Conservation (phyloP, 2,888 invertebrate genomes). For the Sminthurinus aureus region DNA sequence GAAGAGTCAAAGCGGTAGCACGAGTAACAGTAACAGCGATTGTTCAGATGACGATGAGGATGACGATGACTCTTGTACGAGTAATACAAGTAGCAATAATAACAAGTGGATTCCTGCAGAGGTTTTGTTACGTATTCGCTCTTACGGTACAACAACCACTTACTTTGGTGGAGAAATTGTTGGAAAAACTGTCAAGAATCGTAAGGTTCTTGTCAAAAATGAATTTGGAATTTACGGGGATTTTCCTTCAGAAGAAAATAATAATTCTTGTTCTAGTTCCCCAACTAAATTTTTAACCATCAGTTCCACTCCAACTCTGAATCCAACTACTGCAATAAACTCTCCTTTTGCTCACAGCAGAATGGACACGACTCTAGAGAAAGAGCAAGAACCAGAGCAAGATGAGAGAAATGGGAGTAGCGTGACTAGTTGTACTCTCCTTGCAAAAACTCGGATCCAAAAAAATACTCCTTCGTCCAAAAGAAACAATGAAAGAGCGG, state of each 20-base stretch:
- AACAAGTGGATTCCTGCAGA: slow-evolving; percentile 68
- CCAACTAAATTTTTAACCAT: neutral
- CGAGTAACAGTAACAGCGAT: slow-evolving; percentile 42
- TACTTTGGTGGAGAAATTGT: slow-evolving; percentile 87
- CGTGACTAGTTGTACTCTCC: neutral
- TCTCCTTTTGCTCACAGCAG: neutral
- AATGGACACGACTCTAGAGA: neutral
- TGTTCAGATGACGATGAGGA: slow-evolving; percentile 19
- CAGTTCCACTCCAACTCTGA: neutral
- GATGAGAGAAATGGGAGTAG: neutral
- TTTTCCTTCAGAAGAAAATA: neutral
- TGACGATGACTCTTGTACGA: slow-evolving; percentile 39
- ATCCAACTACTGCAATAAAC: neutral
- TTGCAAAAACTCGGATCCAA: neutral
- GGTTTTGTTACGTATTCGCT: slow-evolving; percentile 84
- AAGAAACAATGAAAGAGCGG: neutral
- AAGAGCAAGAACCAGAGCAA: neutral
- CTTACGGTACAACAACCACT: slow-evolving; percentile 87
- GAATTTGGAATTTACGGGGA: neutral
- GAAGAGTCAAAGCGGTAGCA: slow-evolving; percentile 23
- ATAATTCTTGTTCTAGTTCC: neutral
- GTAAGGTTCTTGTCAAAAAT: slow-evolving; percentile 48
- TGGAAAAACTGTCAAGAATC: slow-evolving; percentile 61
- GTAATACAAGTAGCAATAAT: neutral
- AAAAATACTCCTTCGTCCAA: too few species aligned